Base-by-base conservation (phyloP, 2,797 vertebrate species). In the Pangasius larnaudii region DNA sequence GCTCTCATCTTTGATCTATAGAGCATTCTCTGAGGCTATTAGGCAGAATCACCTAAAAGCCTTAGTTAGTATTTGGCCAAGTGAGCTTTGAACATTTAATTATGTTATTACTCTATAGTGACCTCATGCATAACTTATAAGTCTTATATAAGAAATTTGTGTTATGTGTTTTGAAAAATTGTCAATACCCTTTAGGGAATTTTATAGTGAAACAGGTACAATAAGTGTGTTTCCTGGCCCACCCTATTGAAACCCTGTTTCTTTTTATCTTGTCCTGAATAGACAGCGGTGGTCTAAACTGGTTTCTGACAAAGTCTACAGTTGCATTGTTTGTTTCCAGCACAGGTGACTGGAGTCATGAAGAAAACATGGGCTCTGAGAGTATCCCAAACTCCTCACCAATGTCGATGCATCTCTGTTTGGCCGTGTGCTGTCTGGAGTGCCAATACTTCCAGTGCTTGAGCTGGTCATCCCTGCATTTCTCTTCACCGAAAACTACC, bases 361-460 rank as follows among this genome's bases (percentile, higher is more conserved):
- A 81, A 81, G 79, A 24, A 61, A 81, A 39, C 58, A 61, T 59
- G 56, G 79, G 24, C 39, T 84, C 14, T 67, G n/a, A 39, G 49
- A 67, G 56, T 46, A 69, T 33, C 24, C 78, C 13, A 78, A 6
- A 65, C 85, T 86, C 88, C 96, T 97, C 93, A 99, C 99, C 99
- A 13, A 99, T 99, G 92, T 99, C 99, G 86, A 99, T 98, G 94
- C 98, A 99, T 87, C 99, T 96, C 95, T 99, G 99, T 92, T 99
- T 99, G 49, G 99, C 99, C 0, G 99, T 99, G 95, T 99, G 98
- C 92, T 99, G 99, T 87, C 99, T 96, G 0, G 99, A 99, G 94
- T 99, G 99, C 99, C 99, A 99, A 91, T 99, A 99, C 84, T 99
- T 99, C 99, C 99, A 99, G 92, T 99, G 98, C 89, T 98, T 96